Evolutionary conservation across 1,140 invertebrate species (phyloP), one percentile per base, ranked within the genome.

Genomic region (Idris sp.): DNA sequence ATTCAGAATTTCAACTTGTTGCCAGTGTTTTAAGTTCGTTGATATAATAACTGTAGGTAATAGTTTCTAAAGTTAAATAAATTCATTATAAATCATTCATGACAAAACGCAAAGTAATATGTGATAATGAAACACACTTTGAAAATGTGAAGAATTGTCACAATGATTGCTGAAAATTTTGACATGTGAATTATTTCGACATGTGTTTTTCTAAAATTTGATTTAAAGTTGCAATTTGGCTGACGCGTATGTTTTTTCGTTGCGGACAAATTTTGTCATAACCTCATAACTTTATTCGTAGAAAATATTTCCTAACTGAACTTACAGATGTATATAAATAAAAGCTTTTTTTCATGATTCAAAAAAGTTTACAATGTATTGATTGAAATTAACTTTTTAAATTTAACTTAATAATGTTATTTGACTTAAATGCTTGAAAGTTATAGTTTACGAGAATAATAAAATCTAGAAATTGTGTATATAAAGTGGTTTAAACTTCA

Each of bases 381-480:
- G n/a, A n/a, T n/a, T n/a, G n/a, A n/a, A n/a, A n/a, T n/a, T n/a
- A n/a, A n/a, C n/a, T n/a, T n/a, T n/a, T n/a, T n/a, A n/a, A n/a
- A n/a, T n/a, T n/a, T n/a, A n/a, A n/a, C n/a, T n/a, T n/a, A n/a
- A 18, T 67, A 56, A 67, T 10, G 33, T 13, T 58, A 41, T 41
- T 11, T 13, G 28, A 58, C 35, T 15, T 56, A 16, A 67, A 56
- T 56, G 49, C 33, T 56, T 48, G 26, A 44, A 53, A 59, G 31
- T 36, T 46, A n/a, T n/a, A 11, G 35, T 68, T 68, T 68, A 68
- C 40, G 64, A n/a, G n/a, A 48, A 51, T 59, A 49, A 68, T 68
- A 68, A 58, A 68, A 56, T 59, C 1, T 26, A 10, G 8, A 10
- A 68, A 31, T 68, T 68, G 58, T n/a, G 41, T 8, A 4, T 11